A percentile compares a stretch with the other conserved stretches of the same genome.
These are phyloP conservation scores for Drosophila tripunctata DNA, from an alignment of 2,888 invertebrate species.

Conservation along the genomic window DNA sequence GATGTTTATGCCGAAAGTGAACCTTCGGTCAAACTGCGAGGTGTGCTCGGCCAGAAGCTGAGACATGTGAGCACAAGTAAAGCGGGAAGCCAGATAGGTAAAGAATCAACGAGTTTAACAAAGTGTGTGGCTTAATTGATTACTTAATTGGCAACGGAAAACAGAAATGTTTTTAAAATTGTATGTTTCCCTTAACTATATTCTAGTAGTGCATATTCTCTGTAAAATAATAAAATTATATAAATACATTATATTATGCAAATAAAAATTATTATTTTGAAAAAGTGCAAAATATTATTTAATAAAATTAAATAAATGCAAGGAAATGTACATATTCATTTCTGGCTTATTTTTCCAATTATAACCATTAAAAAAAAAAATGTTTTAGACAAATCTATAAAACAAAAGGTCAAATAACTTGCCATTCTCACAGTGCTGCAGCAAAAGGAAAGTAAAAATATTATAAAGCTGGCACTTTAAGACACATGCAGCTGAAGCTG, in stretches of 20 bases:
- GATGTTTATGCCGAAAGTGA: constrained; percentile 89
- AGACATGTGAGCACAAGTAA: background rate
- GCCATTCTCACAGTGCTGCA: background rate
- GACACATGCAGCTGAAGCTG: background rate
- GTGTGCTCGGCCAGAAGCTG: constrained; percentile 71
- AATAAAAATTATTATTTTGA: no score
- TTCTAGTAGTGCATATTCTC: no score
- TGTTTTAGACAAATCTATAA: no score
- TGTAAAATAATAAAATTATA: background rate
- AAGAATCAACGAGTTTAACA: background rate
- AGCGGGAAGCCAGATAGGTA: background rate
- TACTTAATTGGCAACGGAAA: background rate
- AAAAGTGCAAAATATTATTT: no score
- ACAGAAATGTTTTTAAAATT: no score
- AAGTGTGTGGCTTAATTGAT: background rate
- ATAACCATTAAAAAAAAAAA: no score
- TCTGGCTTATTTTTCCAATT: no score
- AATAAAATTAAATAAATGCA: no score
- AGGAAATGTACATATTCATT: no score
- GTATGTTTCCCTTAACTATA: no score
- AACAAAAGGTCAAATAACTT: no score
- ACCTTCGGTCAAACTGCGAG: constrained; percentile 87
- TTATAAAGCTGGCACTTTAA: background rate
- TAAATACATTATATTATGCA: no score
- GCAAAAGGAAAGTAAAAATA: background rate